These are phyloP conservation scores for Podargus strigoides DNA, from an alignment of 2,797 vertebrate species.

Conservation along the genomic window DNA sequence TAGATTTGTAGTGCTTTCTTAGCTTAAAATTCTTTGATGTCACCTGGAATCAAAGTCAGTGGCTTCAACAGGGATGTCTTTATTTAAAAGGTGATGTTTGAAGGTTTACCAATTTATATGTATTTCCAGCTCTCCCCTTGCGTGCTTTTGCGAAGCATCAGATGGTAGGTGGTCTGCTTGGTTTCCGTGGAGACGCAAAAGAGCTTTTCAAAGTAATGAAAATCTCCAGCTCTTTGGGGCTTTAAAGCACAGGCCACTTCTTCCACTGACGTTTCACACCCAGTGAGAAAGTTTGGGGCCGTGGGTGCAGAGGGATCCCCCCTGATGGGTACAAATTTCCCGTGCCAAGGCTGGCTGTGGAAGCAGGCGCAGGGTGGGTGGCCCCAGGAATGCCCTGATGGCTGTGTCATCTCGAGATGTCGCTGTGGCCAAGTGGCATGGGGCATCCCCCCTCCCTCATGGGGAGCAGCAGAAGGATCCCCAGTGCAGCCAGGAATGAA, in stretches of 20 bases:
- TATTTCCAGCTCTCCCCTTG: conserved; percentile 41
- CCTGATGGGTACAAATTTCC: rapidly evolving
- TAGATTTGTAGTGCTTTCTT: conserved; percentile 50
- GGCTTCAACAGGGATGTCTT: conserved; percentile 50
- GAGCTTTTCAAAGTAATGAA: conserved; percentile 52
- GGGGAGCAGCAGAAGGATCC: neutral
- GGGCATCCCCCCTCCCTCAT: neutral
- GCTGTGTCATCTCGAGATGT: neutral
- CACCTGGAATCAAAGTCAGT: conserved; percentile 45
- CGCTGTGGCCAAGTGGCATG: rapidly evolving
- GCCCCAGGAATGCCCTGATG: rapidly evolving
- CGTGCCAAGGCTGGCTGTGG: neutral
- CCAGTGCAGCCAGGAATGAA: neutral
- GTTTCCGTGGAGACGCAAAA: conserved; percentile 65
- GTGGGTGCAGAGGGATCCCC: neutral
- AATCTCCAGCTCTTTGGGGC: neutral
- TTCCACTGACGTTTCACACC: neutral
- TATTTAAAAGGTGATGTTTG: conserved; percentile 67
- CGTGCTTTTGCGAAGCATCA: conserved; percentile 13
- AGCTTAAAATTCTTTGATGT: conserved; percentile 52
- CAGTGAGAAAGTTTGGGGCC: neutral
- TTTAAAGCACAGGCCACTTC: neutral
- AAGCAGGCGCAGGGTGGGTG: neutral
- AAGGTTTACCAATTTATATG: conserved; percentile 55
- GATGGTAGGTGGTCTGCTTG: conserved; percentile 65